Evolutionary conservation across 2,888 invertebrate genomes (phyloP).

Genomic region (Thumatha senex): DNA sequence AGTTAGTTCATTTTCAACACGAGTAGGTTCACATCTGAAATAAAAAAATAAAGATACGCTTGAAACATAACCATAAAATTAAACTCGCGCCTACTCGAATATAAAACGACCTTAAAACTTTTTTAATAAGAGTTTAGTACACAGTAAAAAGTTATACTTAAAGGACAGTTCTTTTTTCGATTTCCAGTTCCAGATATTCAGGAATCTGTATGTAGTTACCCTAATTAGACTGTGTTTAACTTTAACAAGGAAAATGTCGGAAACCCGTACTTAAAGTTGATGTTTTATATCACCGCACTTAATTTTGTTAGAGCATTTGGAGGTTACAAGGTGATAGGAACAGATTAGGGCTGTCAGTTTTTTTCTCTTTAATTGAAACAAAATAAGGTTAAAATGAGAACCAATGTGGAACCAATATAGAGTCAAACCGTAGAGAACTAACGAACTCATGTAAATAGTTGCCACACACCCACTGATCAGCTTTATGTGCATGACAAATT

Average conservation of each 20-base stretch:
- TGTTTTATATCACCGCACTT: slow-evolving; percentile 35
- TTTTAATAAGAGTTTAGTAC: slow-evolving; percentile 5
- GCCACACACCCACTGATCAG: too few relatives aligned
- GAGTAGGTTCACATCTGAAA: too few relatives aligned
- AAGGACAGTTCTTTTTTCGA: slow-evolving; percentile 6
- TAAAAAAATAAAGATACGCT: too few relatives aligned
- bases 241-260: slow-evolving; percentile 30
- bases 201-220: slow-evolving; percentile 39
- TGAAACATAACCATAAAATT: too few relatives aligned
- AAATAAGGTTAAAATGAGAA: not conserved
- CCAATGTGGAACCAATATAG: too few relatives aligned
- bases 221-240: slow-evolving; percentile 38
- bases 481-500: too few relatives aligned
- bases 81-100: too few relatives aligned
- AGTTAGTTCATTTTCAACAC: too few relatives aligned
- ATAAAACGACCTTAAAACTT: slow-evolving; percentile 38
- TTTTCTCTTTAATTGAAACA: not conserved
- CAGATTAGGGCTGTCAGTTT: slow-evolving; percentile 4
- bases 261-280: slow-evolving; percentile 27
- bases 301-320: slow-evolving; percentile 24
- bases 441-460: too few relatives aligned
- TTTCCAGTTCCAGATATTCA: slow-evolving; percentile 4
- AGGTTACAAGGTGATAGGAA: slow-evolving; percentile 34
- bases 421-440: too few relatives aligned
- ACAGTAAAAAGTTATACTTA: slow-evolving; percentile 3